A percentile compares a stretch with the other conserved stretches of the same genome.
These are phyloP conservation scores for Plebejus argus DNA, from an alignment of 2,888 invertebrate genomes.

Conservation along the genomic window DNA sequence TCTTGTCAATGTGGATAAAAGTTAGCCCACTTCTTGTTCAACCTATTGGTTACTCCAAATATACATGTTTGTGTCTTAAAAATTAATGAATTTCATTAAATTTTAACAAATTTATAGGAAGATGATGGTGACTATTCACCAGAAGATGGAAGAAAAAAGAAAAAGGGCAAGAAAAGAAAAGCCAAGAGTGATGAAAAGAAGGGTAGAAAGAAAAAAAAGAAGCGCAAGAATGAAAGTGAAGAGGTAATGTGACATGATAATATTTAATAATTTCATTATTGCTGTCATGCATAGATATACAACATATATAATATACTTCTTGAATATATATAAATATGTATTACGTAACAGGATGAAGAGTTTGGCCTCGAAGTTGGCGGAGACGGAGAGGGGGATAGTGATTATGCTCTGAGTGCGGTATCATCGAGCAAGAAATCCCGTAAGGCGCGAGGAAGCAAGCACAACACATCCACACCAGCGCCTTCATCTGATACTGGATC, in stretches of 20 bases:
- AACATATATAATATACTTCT: too few relatives aligned
- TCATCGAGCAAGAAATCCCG: slow-evolving; percentile 85
- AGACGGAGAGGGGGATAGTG: slow-evolving; percentile 86
- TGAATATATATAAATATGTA: background rate
- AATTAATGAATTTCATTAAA: background rate
- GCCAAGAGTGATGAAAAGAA: slow-evolving; percentile 94
- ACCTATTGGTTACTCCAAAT: background rate
- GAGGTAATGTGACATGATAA: slow-evolving; percentile 69
- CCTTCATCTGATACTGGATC: slow-evolving; percentile 71
- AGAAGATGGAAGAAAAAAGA: slow-evolving; percentile 91
- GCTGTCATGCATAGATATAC: too few relatives aligned
- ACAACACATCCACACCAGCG: slow-evolving; percentile 68
- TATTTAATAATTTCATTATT: too few relatives aligned
- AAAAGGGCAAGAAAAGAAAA: slow-evolving; percentile 97
- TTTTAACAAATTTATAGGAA: slow-evolving; percentile 54
- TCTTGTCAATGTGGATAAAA: background rate
- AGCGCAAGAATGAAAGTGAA: slow-evolving; percentile 95
- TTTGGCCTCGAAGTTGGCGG: slow-evolving; percentile 76
- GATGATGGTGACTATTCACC: slow-evolving; percentile 94
- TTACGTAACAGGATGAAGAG: slow-evolving; percentile 86
- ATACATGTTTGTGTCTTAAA: too few relatives aligned
- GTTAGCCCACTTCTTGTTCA: background rate
- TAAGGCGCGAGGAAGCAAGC: slow-evolving; percentile 76
- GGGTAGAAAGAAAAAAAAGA: slow-evolving; percentile 96
- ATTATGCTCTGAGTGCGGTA: slow-evolving; percentile 82